Base-by-base conservation (phyloP, 2,888 invertebrate species). In the Sipunculus nudus region DNA sequence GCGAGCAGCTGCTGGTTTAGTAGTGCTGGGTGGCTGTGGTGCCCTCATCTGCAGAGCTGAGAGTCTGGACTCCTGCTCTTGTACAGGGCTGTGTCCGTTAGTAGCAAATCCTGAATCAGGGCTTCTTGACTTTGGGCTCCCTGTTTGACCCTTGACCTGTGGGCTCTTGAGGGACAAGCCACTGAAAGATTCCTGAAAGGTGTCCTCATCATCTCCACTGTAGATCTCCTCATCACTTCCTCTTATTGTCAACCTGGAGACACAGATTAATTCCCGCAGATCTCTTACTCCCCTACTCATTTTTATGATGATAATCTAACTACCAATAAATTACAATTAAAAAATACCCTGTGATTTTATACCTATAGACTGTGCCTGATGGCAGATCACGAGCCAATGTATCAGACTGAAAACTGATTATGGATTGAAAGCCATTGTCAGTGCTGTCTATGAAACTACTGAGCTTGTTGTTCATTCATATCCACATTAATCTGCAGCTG, bases 231-330 rank as follows among this genome's bases (percentile, higher is more conserved):
- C 80, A 69, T 80, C 79, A 66, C 78, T 79, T 35, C 73, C 74
- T 41, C 74, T 71, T 54, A 76, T 72, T 16, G 79, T 78, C 29
- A 82, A 65, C 38, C 83, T 65, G 26, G 83, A 83, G 23, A 83
- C 81, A 73, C 80, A 80, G 49, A 83, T 80, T 52, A 83, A 57
- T 45, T 83, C 82, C 23, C 82, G 71, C 32, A 83, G 69, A 66
- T 83, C 83, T 56, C 75, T 70, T 1, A 81, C 76, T 45, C 82
- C 79, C 55, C 82, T 67, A 67, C 81, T 81, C 82, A 82, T 81
- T 19, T 45, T 69, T 19, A 47, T 52, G n/a, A n/a, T n/a, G n/a
- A n/a, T 32, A 23, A 26, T 25, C n/a, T 49, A 29, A 13, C 6
- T 28, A 19, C 23, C 10, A 16, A 47, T 6, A 21, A 47, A 47